Evolutionary conservation across 2,797 vertebrate genomes (phyloP).

Genomic region (Galagoides demidoff): DNA sequence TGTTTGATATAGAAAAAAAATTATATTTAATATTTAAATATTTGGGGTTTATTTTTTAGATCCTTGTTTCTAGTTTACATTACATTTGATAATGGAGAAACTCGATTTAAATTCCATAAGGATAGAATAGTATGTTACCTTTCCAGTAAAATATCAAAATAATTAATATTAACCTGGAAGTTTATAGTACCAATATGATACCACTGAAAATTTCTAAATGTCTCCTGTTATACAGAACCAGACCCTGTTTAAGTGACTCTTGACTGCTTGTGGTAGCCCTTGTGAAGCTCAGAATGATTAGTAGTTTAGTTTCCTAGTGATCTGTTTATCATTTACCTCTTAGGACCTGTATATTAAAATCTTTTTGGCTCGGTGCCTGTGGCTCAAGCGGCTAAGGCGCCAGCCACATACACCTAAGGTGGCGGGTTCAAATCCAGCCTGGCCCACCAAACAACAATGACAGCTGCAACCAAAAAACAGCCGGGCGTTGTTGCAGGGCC

Average conservation of each 20-base stretch:
- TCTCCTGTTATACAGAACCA: not conserved
- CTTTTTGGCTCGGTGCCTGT: not conserved
- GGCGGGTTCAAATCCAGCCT: no score
- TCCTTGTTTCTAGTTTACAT: not conserved
- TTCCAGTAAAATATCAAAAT: not conserved
- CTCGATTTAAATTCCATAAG: not conserved
- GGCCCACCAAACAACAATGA: no score
- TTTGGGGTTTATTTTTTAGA: not conserved
- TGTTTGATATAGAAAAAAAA: slow-evolving; percentile 1
- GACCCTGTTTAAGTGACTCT: not conserved
- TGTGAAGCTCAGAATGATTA: not conserved
- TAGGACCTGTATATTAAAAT: not conserved
- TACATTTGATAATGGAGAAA: not conserved
- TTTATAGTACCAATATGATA: not conserved
- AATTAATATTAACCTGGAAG: slow-evolving; percentile 31
- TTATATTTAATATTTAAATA: not conserved
- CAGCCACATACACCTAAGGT: no score
- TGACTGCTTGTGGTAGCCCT: not conserved
- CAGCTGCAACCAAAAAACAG: no score
- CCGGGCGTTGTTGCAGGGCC: no score
- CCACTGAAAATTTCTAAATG: not conserved
- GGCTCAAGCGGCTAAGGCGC: no score
- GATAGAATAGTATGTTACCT: not conserved
- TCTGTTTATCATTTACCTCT: not conserved
- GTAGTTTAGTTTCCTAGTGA: slow-evolving; percentile 16